Percentiles rank a stretch among this genome's conserved stretches.
phyloP scores from a whole-genome alignment of 2,888 invertebrate species.

The Adelphocoris suturalis region DNA sequence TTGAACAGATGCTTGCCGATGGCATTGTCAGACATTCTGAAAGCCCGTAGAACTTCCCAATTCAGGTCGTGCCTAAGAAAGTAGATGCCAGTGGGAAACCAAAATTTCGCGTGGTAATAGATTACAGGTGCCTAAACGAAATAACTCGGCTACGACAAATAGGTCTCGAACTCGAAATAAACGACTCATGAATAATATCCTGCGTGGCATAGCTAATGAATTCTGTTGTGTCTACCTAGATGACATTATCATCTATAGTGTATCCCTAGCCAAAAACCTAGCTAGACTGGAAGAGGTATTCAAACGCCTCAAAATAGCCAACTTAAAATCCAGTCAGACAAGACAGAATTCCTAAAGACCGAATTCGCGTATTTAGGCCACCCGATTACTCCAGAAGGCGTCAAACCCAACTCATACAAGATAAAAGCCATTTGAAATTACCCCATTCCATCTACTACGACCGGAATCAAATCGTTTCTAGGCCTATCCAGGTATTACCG shows the following conservation, averaged over 20 bases:
- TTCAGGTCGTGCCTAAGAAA: constrained; percentile 78
- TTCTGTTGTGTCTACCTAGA: too few relatives aligned
- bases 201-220: too few relatives aligned
- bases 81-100: constrained; percentile 76
- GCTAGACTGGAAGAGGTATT: too few relatives aligned
- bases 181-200: neutral
- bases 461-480: constrained; percentile 50
- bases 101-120: constrained; percentile 77
- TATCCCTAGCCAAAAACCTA: too few relatives aligned
- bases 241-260: too few relatives aligned
- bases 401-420: constrained; percentile 63
- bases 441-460: constrained; percentile 33
- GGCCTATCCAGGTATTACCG: constrained; percentile 46
- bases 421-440: constrained; percentile 58
- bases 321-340: too few relatives aligned
- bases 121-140: constrained; percentile 77
- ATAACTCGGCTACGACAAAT: constrained; percentile 77
- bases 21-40: constrained; percentile 77
- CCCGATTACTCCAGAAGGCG: constrained; percentile 1
- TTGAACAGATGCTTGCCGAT: constrained; percentile 72
- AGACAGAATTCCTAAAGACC: neutral
- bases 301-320: too few relatives aligned
- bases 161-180: constrained; percentile 77
- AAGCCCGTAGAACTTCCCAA: constrained; percentile 78
- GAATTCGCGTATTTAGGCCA: constrained; percentile 64